Conservation (phyloP, 2,888 invertebrate species). For the Sclerodermus sp. region DNA sequence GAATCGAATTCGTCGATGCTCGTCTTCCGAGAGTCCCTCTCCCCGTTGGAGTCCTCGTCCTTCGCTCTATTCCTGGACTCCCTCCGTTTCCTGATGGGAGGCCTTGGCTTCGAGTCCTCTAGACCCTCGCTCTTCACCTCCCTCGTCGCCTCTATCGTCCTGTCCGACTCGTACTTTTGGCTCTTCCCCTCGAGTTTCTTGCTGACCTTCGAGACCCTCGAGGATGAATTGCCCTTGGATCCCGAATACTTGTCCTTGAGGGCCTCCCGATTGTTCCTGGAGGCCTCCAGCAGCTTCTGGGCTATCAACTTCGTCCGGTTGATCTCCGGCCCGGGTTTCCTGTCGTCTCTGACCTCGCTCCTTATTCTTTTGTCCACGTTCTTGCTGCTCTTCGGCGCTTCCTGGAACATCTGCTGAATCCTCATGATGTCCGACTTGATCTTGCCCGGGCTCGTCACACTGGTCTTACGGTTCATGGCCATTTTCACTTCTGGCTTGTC, state of each 20-base stretch:
- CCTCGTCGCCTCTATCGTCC: conserved; percentile 8
- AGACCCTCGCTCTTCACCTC: conserved; percentile 9
- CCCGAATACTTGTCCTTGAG: conserved; percentile 15
- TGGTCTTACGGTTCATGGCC: conserved; percentile 14
- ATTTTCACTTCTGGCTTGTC: conserved; percentile 14
- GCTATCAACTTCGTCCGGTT: conserved; percentile 35
- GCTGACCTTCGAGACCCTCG: no score
- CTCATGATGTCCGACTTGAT: conserved; percentile 43
- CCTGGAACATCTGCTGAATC: conserved; percentile 47
- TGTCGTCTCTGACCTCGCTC: conserved; percentile 23
- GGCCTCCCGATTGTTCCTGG: conserved; percentile 30
- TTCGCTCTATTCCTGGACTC: conserved; percentile 5
- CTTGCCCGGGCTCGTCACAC: conserved; percentile 30
- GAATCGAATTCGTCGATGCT: conserved; percentile 1
- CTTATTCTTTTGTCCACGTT: conserved; percentile 8
- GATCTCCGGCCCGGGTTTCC: conserved; percentile 24
- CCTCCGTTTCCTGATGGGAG: conserved; percentile 16
- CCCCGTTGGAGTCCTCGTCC: no score
- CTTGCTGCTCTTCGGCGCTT: neutral
- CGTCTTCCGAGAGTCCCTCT: neutral
- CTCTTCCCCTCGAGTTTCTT: conserved; percentile 5
- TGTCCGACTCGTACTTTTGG: conserved; percentile 8
- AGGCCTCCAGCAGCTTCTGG: conserved; percentile 39
- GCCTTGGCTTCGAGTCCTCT: conserved; percentile 13
- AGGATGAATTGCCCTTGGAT: conserved; percentile 1